Evolutionary conservation across 2,797 vertebrate genomes (phyloP).

Genomic region (Lophius americanus): DNA sequence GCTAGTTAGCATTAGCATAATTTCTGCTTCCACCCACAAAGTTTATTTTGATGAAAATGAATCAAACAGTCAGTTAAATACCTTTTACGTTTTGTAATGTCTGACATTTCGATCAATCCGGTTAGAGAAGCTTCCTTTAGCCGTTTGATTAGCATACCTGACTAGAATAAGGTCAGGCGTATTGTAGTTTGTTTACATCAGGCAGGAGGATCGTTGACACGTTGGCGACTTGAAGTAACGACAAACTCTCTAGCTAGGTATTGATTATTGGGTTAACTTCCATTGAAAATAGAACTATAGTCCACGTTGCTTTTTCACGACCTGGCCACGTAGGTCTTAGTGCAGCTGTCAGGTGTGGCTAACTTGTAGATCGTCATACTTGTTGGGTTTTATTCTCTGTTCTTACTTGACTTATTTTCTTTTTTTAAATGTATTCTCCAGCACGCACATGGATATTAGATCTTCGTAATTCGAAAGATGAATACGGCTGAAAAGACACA

Average conservation of each 20-base stretch:
- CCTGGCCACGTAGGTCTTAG: constrained; percentile 42
- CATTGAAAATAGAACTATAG: too few relatives aligned
- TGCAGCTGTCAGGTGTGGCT: constrained; percentile 44
- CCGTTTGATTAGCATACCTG: background rate
- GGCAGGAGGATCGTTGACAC: background rate
- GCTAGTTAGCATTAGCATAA: too few relatives aligned
- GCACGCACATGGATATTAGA: background rate
- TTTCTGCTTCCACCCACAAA: too few relatives aligned
- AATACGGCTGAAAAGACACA: background rate
- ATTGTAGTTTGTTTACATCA: constrained; percentile 14
- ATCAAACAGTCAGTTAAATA: too few relatives aligned
- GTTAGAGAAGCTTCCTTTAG: too few relatives aligned
- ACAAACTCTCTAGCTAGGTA: too few relatives aligned
- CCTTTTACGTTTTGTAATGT: too few relatives aligned
- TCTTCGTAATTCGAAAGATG: background rate
- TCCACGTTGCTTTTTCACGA: constrained; percentile 30
- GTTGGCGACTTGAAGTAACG: fast-evolving
- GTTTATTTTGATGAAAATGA: too few relatives aligned
- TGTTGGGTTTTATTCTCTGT: background rate
- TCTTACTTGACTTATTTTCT: too few relatives aligned
- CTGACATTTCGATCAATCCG: background rate
- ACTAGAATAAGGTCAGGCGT: too few relatives aligned
- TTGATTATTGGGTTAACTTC: too few relatives aligned
- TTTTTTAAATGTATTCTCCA: too few relatives aligned
- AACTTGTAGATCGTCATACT: background rate